Conservation (phyloP, 2,797 vertebrate species). For the Hoplostethus atlanticus region DNA sequence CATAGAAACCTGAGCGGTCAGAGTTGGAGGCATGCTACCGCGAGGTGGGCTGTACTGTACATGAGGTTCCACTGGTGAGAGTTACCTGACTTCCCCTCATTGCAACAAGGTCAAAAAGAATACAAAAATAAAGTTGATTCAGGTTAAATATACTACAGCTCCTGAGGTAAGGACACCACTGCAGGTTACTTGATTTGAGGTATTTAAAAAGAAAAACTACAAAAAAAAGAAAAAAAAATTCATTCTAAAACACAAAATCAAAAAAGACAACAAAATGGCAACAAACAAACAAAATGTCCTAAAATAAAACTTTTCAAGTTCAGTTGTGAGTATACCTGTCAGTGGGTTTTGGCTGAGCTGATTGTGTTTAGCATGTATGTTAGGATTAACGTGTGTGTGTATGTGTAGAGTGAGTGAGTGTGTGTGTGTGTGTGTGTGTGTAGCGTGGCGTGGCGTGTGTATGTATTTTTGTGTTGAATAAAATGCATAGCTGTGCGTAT, state of each 20-base stretch:
- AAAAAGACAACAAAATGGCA: constrained; percentile 80
- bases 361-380: constrained; percentile 84
- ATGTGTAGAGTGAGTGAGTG: constrained; percentile 25
- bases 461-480: constrained; percentile 31
- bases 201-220: constrained; percentile 78
- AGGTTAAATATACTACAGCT: constrained; percentile 83
- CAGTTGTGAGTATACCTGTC: constrained; percentile 83
- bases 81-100: constrained; percentile 75
- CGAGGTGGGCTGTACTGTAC: constrained; percentile 51
- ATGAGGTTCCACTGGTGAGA: constrained; percentile 61
- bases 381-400: constrained; percentile 46
- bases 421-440: constrained; percentile 33
- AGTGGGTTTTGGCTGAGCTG: constrained; percentile 85
- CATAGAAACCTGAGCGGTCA: constrained; percentile 52
- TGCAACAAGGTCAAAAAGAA: constrained; percentile 79
- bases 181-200: constrained; percentile 84
- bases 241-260: constrained; percentile 77
- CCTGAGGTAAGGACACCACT: constrained; percentile 86
- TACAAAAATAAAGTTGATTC: constrained; percentile 84
- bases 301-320: constrained; percentile 87
- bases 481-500: constrained; percentile 75
- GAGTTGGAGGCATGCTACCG: constrained; percentile 51
- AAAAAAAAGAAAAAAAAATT: constrained; percentile 71
- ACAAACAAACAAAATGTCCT: constrained; percentile 79
- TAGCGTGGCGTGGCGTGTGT: constrained; percentile 46